Evolutionary conservation across 2,113 vertebrate species (phyloP), one percentile per base, ranked within the genome.

Genomic region (Scolopax mira): DNA sequence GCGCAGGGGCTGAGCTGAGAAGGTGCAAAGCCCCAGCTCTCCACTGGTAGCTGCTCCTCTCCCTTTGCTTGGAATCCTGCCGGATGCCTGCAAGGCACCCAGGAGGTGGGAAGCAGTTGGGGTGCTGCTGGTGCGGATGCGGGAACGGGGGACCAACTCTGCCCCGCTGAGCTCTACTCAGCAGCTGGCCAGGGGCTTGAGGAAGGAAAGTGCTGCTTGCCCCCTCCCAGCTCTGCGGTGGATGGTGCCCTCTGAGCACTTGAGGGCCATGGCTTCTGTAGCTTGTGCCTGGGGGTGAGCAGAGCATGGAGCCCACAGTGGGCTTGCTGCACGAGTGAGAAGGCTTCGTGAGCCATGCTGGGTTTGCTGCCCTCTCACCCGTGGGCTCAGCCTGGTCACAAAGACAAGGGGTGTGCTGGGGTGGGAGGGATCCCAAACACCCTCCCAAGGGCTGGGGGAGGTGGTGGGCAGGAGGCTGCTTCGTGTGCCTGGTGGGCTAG

Each of bases 401-500:
- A 79, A 81, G 72, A 35, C 49, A 61, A 65, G 33, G 35, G 11
- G 4, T 1, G 4, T 4, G 2, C 27, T 44, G 39, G 13, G 13
- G 4, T 31, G 21, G 7, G 30, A n/a, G n/a, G 16, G 16, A 54
- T 71, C 42, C 88, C 27, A 57, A 28, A 70, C 4, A 3, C 4
- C 7, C 30, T 79, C 58, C 23, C 13, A 35, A n/a, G 30, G 61
- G 13, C 65, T 41, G 42, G 1, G 7, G 37, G 57, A 82, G 11
- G 18, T 71, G 65, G 80, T 48, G 37, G 33, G 24, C 51, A 33
- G 49, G 46, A n/a, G 31, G 19, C 14, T 58, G 52, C n/a, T 64
- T 46, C 0, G 0, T 74, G 31, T 58, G 9, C 24, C 10, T 58
- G 16, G 13, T 44, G 37, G 52, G n/a, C 30, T 27, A 37, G 24